Conservation (phyloP, 2,113 vertebrate species). For the Bambusicola thoracicus region DNA sequence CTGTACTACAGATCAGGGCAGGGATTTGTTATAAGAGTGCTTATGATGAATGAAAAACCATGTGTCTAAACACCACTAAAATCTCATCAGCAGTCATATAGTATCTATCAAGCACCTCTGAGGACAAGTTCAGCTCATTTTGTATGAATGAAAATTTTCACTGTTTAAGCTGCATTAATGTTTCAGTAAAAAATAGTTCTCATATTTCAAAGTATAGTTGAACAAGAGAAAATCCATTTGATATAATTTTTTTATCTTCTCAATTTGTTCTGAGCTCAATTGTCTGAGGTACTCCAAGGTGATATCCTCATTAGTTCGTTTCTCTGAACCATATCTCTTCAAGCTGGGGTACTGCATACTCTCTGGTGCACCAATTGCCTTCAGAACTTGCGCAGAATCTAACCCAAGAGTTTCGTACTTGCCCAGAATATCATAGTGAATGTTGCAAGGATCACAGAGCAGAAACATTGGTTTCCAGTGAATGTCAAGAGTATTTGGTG, state of each 20-base stretch:
- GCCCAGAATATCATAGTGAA: conserved; percentile 63
- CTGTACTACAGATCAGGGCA: neutral
- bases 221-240: conserved; percentile 68
- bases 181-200: neutral
- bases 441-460: conserved; percentile 71
- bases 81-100: neutral
- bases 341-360: conserved; percentile 38
- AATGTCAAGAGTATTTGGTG: neutral
- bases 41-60: neutral
- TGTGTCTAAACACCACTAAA: neutral
- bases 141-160: neutral
- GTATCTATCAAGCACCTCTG: neutral
- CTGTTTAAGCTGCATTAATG: neutral
- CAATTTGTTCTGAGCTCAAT: conserved; percentile 39
- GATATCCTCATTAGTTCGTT: conserved; percentile 52
- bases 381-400: conserved; percentile 63
- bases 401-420: conserved; percentile 62
- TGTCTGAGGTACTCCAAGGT: conserved; percentile 61
- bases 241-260: conserved; percentile 53
- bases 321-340: conserved; percentile 55
- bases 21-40: neutral
- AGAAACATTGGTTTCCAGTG: conserved; percentile 74
- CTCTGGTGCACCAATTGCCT: conserved; percentile 41
- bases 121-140: neutral
- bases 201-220: conserved; percentile 44